phyloP scores from a whole-genome alignment of 2,797 vertebrate species.

The Dendrocincla fuliginosa region DNA sequence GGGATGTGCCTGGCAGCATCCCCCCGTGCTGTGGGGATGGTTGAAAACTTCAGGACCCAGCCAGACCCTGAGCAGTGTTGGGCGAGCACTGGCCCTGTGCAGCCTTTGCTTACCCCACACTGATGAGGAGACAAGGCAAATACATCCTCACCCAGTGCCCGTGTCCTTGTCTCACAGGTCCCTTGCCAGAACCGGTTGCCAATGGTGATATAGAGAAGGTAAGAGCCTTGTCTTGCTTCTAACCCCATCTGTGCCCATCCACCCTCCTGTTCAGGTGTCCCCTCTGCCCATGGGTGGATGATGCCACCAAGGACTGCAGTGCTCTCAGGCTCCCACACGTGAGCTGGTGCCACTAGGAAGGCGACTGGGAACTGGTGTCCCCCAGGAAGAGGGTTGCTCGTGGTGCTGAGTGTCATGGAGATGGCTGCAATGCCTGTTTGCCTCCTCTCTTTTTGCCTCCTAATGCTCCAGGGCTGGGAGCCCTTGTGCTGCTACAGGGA shows the following conservation, averaged over 20 bases:
- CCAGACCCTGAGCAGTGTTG: not conserved
- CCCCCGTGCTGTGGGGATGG: rapidly evolving
- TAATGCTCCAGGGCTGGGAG: not conserved
- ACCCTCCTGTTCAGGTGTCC: not conserved
- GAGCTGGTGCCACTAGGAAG: not conserved
- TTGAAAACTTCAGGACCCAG: not conserved
- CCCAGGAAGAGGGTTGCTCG: not conserved
- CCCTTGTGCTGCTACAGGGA: not conserved
- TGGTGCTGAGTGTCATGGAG: not conserved
- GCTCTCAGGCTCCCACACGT: not conserved
- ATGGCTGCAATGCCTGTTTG: not conserved
- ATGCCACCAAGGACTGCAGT: not conserved
- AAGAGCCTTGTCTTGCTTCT: constrained; percentile 30
- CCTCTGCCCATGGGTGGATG: not conserved
- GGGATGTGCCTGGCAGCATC: not conserved
- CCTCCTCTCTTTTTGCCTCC: not conserved
- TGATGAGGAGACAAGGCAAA: not conserved
- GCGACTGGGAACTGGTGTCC: not conserved
- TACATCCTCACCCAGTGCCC: not conserved
- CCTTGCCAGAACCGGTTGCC: constrained; percentile 85
- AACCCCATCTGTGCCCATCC: not conserved
- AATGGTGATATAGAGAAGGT: constrained; percentile 91
- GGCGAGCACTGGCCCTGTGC: not conserved
- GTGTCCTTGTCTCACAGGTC: constrained; percentile 74
- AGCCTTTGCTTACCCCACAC: not conserved